Percentiles rank a stretch among this genome's conserved stretches.
phyloP scores from a whole-genome alignment of 2,797 vertebrate species.

The Fundulus diaphanus region DNA sequence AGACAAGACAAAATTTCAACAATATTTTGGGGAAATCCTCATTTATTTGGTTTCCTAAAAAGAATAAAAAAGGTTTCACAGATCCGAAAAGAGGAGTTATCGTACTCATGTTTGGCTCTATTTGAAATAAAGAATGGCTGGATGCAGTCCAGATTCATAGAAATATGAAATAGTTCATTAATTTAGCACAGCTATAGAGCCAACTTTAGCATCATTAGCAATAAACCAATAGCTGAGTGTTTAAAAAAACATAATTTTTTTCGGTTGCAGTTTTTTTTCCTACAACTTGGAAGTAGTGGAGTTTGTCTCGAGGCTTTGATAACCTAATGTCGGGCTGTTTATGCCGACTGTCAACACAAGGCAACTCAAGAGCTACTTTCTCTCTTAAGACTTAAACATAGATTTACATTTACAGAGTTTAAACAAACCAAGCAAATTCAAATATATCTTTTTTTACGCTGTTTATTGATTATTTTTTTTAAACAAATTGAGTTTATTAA shows the following conservation, averaged over 20 bases:
- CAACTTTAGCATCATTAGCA: no score
- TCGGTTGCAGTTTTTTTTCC: neutral
- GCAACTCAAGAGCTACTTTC: neutral
- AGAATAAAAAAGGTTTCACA: neutral
- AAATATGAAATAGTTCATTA: neutral
- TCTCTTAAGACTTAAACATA: neutral
- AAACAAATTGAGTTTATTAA: no score
- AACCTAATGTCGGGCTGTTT: neutral
- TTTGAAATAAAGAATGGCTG: neutral
- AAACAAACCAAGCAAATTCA: neutral
- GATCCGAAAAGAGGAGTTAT: no score
- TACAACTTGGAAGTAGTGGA: neutral
- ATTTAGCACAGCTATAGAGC: neutral
- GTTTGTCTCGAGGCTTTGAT: neutral
- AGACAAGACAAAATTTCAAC: neutral
- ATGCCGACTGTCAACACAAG: neutral
- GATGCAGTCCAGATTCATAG: neutral
- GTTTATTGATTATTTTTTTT: neutral
- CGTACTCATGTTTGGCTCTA: no score
- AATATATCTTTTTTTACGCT: neutral
- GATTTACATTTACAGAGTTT: neutral
- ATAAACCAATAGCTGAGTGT: no score
- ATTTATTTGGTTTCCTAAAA: neutral
- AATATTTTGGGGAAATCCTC: neutral
- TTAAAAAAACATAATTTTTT: no score